Evolutionary conservation across 1,140 invertebrate species (phyloP), one percentile per base, ranked within the genome.

Genomic region (Coenobita brevimanus): DNA sequence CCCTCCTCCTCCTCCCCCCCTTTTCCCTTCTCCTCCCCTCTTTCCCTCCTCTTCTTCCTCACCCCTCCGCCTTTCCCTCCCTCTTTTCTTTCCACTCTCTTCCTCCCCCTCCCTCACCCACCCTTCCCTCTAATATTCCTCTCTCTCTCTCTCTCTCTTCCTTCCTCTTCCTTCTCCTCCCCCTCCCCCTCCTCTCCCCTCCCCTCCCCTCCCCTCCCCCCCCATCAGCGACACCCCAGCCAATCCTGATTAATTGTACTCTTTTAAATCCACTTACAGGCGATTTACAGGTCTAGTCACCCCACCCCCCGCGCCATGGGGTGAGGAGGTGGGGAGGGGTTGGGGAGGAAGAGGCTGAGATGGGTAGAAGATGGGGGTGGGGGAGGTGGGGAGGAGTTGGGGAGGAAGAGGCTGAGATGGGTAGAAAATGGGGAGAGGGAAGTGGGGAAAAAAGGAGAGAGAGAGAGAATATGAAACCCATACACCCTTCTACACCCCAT

Each of bases 171-270:
- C 73, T 43, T 43, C 15, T n/a, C 73, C 43, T 43, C 33, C 21
- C 73, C 33, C 73, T 43, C n/a, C n/a, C n/a, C n/a, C n/a, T n/a
- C n/a, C n/a, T n/a, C n/a, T n/a, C n/a, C n/a, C n/a, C n/a, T n/a
- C n/a, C n/a, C n/a, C n/a, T n/a, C n/a, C n/a, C n/a, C n/a, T n/a
- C n/a, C n/a, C n/a, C n/a, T n/a, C n/a, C n/a, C n/a, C n/a, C n/a
- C n/a, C n/a, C n/a, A n/a, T n/a, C n/a, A 17, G 76, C 27, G 76
- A 80, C 76, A 80, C 76, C 50, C 76, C 24, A 62, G 10, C 33
- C 57, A 80, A 80, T 60, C 50, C 50, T 80, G 76, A 80, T 80
- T 80, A 80, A 80, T 80, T 80, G 76, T 1, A 10, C 33, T 60
- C 24, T 80, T 80, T 60, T 62, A 80, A 80, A 60, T 80, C 54